Percentiles rank a stretch among this genome's conserved stretches.
These are phyloP conservation scores for Heliconius hortense DNA, from an alignment of 2,888 invertebrate species.

Conservation along the genomic window DNA sequence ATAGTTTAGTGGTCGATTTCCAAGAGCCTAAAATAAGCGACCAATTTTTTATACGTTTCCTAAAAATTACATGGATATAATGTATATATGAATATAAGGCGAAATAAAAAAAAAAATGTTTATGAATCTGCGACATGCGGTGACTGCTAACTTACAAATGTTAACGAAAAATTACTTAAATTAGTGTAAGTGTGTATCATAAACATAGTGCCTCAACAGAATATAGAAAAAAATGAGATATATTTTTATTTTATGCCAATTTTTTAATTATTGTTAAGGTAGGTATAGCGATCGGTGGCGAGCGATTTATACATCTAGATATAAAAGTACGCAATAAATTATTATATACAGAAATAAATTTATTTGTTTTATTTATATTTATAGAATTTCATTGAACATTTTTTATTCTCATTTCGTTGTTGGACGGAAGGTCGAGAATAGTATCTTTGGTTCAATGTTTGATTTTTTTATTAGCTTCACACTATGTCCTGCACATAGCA, in stretches of 20 bases:
- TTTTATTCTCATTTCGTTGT: not conserved
- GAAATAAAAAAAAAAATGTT: not conserved
- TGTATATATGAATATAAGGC: slow-evolving; percentile 3
- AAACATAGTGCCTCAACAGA: slow-evolving; percentile 50
- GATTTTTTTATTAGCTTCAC: not conserved
- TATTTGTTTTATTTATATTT: slow-evolving; percentile 23
- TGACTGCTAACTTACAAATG: slow-evolving; percentile 31
- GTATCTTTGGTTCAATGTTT: too few relatives aligned
- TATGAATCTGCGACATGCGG: slow-evolving; percentile 1
- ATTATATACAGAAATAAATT: slow-evolving; percentile 42
- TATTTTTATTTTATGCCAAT: slow-evolving; percentile 52
- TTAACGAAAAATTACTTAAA: slow-evolving; percentile 38
- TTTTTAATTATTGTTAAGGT: slow-evolving; percentile 47
- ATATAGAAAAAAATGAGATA: slow-evolving; percentile 45
- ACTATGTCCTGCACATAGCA: too few relatives aligned
- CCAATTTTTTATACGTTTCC: too few relatives aligned
- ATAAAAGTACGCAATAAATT: slow-evolving; percentile 47
- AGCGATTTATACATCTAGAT: slow-evolving; percentile 42
- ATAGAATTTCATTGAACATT: not conserved
- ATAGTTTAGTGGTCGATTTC: too few relatives aligned
- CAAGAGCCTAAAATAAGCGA: too few relatives aligned
- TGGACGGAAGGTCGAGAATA: too few relatives aligned
- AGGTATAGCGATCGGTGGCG: slow-evolving; percentile 40
- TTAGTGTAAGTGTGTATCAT: slow-evolving; percentile 42
- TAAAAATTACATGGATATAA: not conserved